A percentile compares a stretch with the other conserved stretches of the same genome.
Evolutionary conservation across 2,797 vertebrate species (phyloP).

Genomic region (Syngnathus acus): DNA sequence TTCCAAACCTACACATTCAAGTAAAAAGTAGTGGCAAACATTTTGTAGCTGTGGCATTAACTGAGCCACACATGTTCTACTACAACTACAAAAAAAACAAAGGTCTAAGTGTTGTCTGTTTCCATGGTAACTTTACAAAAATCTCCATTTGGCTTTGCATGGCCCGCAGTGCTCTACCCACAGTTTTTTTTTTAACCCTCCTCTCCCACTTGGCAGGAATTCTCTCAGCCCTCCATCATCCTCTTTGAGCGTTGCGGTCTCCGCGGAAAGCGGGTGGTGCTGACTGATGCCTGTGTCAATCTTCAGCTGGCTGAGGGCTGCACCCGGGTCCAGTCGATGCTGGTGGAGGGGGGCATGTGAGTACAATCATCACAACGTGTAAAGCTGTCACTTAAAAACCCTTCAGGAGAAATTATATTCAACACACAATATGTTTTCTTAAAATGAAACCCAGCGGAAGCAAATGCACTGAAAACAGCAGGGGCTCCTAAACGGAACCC

Average conservation of each 20-base stretch:
- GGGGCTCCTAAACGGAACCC: no score
- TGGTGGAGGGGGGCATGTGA: constrained; percentile 86
- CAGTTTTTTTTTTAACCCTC: background rate
- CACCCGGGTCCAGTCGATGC: constrained; percentile 75
- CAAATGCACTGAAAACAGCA: background rate
- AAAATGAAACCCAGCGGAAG: no score
- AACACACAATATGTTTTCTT: background rate
- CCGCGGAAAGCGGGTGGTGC: constrained; percentile 81
- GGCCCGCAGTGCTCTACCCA: constrained; percentile 13
- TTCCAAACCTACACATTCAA: background rate
- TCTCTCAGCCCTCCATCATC: constrained; percentile 81
- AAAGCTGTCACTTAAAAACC: no score
- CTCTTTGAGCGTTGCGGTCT: constrained; percentile 79
- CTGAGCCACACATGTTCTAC: background rate
- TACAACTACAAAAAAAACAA: background rate
- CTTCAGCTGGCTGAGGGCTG: constrained; percentile 78
- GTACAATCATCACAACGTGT: constrained; percentile 41
- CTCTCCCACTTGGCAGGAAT: constrained; percentile 67
- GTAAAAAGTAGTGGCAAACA: background rate
- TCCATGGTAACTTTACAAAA: constrained; percentile 30
- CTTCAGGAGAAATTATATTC: background rate
- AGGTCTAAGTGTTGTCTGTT: constrained; percentile 19
- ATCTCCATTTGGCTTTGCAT: constrained; percentile 8
- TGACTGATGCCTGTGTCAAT: constrained; percentile 76
- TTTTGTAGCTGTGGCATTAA: background rate